Evolutionary conservation across 2,113 vertebrate species (phyloP), one percentile per base, ranked within the genome.

Genomic region (Chamaea fasciata): DNA sequence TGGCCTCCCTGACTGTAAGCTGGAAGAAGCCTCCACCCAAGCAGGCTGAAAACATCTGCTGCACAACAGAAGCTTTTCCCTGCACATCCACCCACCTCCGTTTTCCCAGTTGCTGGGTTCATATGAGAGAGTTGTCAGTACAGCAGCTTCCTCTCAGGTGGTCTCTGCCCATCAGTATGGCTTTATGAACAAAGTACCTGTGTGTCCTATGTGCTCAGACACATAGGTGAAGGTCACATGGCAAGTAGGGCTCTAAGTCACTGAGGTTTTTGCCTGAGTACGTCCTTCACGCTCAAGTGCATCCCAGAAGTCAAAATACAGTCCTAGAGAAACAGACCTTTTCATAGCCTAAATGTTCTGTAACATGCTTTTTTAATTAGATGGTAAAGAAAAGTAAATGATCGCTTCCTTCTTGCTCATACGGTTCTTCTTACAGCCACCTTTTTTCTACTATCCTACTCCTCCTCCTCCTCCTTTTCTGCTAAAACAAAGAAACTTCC

Each of bases 1-100:
- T 95, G 74, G 67, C 74, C 74, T 91, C 62, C 30, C 65, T 73
- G n/a, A 46, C 7, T 46, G 53, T 44, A 41, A 89, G 20, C 62
- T 89, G 57, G 41, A 82, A 92, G 87, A 89, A 94, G 53, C 8
- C 46, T 92, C 67, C 37, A 57, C 47, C 26, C 1, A 1, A 87
- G 52, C 65, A 94, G 49, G 65, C 77, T 86, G 90, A 86, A 94
- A 92, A 91, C 81, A 91, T 89, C 74, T 92, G 57, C 56, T 85
- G 49, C 30, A 31, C 52, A 64, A 18, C 20, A 73, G 47, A 27
- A 87, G 8, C 52, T 78, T 87, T 57, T 50, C 49, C 31, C 57
- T 53, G 47, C 28, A 63, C 35, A 55, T 73, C 35, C 31, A 68
- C 23, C 22, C 0, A 0, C 53, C 65, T 95, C 33, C 2, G 20